phyloP scores from a whole-genome alignment of 2,113 vertebrate genomes.

The Vicugna pacos region DNA sequence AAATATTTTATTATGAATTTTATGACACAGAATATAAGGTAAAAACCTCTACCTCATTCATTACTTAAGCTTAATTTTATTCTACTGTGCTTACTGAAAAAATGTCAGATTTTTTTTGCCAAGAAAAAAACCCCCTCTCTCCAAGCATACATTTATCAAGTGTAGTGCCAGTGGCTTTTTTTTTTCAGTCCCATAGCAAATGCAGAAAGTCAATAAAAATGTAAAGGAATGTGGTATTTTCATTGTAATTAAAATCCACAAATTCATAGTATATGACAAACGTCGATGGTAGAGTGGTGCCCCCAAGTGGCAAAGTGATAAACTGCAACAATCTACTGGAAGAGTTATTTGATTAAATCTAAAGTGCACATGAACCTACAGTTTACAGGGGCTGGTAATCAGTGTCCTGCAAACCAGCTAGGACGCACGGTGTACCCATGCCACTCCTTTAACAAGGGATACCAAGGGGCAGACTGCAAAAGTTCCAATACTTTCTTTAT shows the following conservation, averaged over 20 bases:
- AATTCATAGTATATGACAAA: neutral
- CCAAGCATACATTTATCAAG: conserved; percentile 47
- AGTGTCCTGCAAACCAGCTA: neutral
- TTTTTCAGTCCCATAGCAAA: conserved; percentile 31
- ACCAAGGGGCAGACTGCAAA: neutral
- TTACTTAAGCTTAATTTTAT: conserved; percentile 39
- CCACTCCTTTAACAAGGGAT: neutral
- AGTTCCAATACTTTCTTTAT: neutral
- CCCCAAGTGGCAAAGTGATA: conserved; percentile 76
- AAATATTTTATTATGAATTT: conserved; percentile 48
- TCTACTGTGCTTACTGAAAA: conserved; percentile 41
- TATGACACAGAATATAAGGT: conserved; percentile 1
- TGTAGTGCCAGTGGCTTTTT: neutral
- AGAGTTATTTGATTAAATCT: conserved; percentile 27
- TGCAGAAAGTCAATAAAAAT: neutral
- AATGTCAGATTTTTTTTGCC: conserved; percentile 8
- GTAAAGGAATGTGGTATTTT: neutral
- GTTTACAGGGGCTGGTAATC: neutral
- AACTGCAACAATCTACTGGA: conserved; percentile 57
- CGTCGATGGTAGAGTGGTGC: conserved; percentile 63
- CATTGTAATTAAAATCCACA: neutral
- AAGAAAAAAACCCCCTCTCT: neutral
- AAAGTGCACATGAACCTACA: neutral
- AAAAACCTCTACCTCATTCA: conserved; percentile 37
- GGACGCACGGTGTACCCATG: neutral